Percentiles rank a stretch among this genome's conserved stretches.
These are phyloP conservation scores for Nemoura dubitans DNA, from an alignment of 2,888 invertebrate species.

Conservation along the genomic window DNA sequence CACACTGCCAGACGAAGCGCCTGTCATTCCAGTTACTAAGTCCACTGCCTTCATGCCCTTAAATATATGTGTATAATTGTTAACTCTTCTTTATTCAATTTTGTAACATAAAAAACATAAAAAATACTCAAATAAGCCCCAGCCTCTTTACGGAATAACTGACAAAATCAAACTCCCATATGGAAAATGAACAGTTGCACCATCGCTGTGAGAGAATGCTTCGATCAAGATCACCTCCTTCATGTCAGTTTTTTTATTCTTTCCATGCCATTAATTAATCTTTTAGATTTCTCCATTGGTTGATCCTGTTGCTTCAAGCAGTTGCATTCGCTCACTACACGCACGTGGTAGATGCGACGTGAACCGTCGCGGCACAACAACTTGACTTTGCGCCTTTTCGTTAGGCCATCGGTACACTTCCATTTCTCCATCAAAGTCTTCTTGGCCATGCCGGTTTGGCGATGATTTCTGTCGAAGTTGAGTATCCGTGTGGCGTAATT, in stretches of 20 bases:
- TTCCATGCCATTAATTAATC: background rate
- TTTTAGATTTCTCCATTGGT: background rate
- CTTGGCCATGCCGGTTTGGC: background rate
- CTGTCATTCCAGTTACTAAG: too few relatives aligned
- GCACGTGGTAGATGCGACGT: conserved; percentile 47
- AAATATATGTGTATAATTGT: too few relatives aligned
- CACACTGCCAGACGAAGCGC: too few relatives aligned
- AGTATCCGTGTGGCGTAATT: conserved; percentile 28
- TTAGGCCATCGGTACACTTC: conserved; percentile 46
- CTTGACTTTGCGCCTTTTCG: conserved; percentile 46
- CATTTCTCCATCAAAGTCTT: conserved; percentile 37
- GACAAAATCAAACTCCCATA: background rate
- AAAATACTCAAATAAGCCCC: too few relatives aligned
- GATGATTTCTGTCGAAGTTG: background rate
- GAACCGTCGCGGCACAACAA: conserved; percentile 49
- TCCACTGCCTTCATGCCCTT: too few relatives aligned
- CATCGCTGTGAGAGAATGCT: background rate
- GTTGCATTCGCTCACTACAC: conserved; percentile 49
- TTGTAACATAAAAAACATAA: too few relatives aligned
- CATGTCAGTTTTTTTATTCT: background rate
- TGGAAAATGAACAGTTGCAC: background rate
- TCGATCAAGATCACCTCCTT: background rate
- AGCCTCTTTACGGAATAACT: background rate
- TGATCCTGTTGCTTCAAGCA: conserved; percentile 42
- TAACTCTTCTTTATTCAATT: too few relatives aligned